Evolutionary conservation across 2,888 invertebrate genomes (phyloP).

Genomic region (Conus canariensis): DNA sequence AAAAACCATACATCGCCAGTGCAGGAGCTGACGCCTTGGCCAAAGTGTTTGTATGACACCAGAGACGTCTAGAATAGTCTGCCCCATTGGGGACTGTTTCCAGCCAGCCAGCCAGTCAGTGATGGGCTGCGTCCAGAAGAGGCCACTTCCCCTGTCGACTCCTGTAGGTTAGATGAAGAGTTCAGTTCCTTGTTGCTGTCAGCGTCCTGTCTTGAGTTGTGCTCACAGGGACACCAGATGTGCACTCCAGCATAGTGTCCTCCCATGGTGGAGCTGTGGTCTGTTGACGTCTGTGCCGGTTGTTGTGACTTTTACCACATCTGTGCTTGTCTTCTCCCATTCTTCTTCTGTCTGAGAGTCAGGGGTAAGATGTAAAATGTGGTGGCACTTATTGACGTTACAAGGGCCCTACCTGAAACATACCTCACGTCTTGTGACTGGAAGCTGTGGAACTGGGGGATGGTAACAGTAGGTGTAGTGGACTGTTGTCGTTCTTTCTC

Average conservation of each 20-base stretch:
- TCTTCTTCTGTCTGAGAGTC: background rate
- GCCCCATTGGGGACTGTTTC: constrained; percentile 9
- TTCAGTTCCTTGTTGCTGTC: background rate
- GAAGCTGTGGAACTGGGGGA: background rate
- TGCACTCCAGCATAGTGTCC: background rate
- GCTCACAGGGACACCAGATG: background rate
- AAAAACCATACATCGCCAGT: constrained; percentile 98
- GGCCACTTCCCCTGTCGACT: background rate
- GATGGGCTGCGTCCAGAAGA: background rate
- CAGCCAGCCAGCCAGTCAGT: constrained; percentile 26
- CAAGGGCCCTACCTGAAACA: background rate
- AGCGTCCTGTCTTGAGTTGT: background rate
- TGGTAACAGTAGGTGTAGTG: background rate
- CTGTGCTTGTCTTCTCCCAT: background rate
- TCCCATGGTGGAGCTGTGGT: background rate
- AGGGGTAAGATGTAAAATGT: background rate
- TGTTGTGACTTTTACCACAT: constrained; percentile 1
- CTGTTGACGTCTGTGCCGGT: background rate
- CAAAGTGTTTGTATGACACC: constrained; percentile 89
- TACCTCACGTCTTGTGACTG: constrained; percentile 2
- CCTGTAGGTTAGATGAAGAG: constrained; percentile 1
- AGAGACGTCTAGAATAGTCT: background rate
- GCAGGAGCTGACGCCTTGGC: constrained; percentile 99
- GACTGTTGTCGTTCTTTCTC: background rate
- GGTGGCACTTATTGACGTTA: background rate